phyloP scores from a whole-genome alignment of 2,797 vertebrate species.

The Semotilus atromaculatus region DNA sequence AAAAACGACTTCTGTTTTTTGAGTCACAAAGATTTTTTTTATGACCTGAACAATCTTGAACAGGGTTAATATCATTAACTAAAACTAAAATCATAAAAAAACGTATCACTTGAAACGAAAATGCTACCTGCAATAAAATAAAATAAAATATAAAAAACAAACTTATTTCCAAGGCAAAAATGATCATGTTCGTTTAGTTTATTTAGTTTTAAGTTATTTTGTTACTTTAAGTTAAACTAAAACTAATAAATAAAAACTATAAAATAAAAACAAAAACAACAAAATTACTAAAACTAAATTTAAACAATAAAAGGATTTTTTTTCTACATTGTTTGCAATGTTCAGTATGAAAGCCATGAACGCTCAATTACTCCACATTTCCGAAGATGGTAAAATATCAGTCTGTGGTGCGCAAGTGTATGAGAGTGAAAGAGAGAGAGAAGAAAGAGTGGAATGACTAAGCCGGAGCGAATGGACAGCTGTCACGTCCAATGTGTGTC shows the following conservation, averaged over 20 bases:
- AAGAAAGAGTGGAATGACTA: conserved; percentile 33
- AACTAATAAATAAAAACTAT: neutral
- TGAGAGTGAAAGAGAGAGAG: neutral
- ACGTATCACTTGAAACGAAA: neutral
- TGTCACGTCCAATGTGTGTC: conserved; percentile 73
- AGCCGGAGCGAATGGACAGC: conserved; percentile 68
- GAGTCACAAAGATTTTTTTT: neutral
- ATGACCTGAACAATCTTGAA: too few relatives aligned
- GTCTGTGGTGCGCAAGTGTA: conserved; percentile 23
- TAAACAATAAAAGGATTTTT: neutral
- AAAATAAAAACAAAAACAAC: neutral
- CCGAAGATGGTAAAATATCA: conserved; percentile 13
- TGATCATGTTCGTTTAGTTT: neutral
- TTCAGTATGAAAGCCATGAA: neutral
- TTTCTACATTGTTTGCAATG: neutral
- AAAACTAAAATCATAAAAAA: neutral
- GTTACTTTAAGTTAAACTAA: neutral
- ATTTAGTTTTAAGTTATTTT: neutral
- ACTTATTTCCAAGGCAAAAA: neutral
- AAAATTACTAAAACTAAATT: neutral
- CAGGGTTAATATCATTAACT: neutral
- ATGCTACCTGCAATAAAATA: neutral
- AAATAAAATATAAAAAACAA: neutral
- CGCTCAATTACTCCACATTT: neutral
- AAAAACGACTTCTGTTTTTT: neutral